phyloP scores from a whole-genome alignment of 2,113 vertebrate species.

The Mesocricetus auratus region DNA sequence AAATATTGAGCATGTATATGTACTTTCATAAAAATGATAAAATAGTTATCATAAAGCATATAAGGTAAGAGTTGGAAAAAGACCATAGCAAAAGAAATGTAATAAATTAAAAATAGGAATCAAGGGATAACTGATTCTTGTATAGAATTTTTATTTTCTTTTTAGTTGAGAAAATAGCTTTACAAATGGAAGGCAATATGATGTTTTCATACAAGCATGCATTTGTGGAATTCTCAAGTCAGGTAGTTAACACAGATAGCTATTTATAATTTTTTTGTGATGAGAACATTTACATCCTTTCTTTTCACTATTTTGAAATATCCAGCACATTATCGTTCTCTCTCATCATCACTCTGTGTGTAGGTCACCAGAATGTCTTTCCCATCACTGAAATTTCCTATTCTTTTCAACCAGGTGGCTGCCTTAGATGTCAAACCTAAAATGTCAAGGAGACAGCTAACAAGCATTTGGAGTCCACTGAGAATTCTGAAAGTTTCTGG shows the following conservation, averaged over 20 bases:
- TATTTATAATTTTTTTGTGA: background rate
- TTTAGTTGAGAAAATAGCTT: background rate
- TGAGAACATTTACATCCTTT: background rate
- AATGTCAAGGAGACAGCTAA: background rate
- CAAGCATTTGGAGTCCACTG: background rate
- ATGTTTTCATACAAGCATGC: background rate
- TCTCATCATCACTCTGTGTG: background rate
- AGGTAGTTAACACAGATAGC: background rate
- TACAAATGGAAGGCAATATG: no score
- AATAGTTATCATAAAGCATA: constrained; percentile 7
- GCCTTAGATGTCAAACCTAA: background rate
- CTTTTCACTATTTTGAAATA: background rate
- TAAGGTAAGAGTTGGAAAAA: background rate
- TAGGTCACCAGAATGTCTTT: background rate
- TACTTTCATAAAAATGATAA: background rate
- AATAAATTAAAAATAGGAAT: background rate
- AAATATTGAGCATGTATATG: background rate
- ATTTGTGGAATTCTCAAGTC: background rate
- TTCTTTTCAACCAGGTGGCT: background rate
- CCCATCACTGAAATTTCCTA: background rate
- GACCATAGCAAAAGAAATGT: background rate
- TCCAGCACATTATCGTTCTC: no score
- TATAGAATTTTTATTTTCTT: background rate
- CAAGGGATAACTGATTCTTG: background rate
- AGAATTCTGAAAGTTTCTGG: background rate